phyloP scores from a whole-genome alignment of 2,113 vertebrate species.

The Manacus vitellinus region DNA sequence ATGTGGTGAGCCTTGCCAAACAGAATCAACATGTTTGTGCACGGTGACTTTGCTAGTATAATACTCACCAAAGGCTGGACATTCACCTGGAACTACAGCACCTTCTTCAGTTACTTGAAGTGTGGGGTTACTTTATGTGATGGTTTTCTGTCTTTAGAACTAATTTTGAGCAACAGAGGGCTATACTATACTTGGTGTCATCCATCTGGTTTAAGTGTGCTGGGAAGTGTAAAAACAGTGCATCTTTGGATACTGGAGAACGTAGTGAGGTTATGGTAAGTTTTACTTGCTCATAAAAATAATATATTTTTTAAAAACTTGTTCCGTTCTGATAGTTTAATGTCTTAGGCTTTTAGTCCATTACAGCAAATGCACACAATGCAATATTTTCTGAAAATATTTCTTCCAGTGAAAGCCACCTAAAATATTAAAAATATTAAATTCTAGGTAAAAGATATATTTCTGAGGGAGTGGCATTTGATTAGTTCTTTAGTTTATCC shows the following conservation, averaged over 20 bases:
- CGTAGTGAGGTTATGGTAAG: not conserved
- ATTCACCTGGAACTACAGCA: not conserved
- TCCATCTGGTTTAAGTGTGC: not conserved
- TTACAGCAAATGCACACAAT: not conserved
- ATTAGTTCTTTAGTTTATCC: not conserved
- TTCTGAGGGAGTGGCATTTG: not conserved
- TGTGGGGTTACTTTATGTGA: not conserved
- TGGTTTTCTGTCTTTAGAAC: not conserved
- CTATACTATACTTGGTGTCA: not conserved
- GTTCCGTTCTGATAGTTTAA: not conserved
- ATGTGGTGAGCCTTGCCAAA: not conserved
- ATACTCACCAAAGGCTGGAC: not conserved
- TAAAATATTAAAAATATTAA: not conserved
- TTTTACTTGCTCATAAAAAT: not conserved
- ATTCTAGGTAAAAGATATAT: not conserved
- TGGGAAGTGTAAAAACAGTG: not conserved
- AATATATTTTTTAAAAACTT: not conserved
- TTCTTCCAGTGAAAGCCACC: not conserved
- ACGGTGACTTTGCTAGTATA: not conserved
- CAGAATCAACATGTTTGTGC: not conserved
- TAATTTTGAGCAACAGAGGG: not conserved
- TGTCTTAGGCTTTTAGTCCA: not conserved
- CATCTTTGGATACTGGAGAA: not conserved
- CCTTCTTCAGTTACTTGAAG: not conserved
- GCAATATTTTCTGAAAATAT: not conserved